These are phyloP conservation scores for Girardia tigrina DNA, from an alignment of 2,888 invertebrate species.

Conservation along the genomic window DNA sequence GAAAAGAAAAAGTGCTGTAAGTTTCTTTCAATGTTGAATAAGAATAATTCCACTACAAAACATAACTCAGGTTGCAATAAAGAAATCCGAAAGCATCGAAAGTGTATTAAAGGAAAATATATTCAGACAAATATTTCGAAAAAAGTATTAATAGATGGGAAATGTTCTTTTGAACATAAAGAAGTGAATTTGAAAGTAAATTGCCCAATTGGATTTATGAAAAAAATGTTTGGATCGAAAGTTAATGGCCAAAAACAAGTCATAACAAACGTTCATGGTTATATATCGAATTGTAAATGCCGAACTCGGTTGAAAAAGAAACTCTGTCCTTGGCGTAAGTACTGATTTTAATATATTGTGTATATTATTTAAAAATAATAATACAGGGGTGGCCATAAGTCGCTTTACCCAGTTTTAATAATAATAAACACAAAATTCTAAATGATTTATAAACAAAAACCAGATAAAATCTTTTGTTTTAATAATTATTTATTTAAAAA, in stretches of 20 bases:
- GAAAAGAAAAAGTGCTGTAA: constrained; percentile 30
- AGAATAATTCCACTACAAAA: not conserved
- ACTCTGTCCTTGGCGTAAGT: constrained; percentile 32
- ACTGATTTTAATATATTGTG: not conserved
- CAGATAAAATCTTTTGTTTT: too few relatives aligned
- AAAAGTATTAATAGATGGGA: constrained; percentile 16
- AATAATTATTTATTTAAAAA: too few relatives aligned
- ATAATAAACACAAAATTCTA: too few relatives aligned
- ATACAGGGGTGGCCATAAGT: too few relatives aligned
- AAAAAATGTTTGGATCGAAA: constrained; percentile 9
- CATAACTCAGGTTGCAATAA: constrained; percentile 25
- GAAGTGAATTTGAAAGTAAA: not conserved
- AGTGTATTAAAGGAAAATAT: constrained; percentile 21
- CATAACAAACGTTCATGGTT: constrained; percentile 9
- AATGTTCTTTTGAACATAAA: not conserved
- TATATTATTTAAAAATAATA: not conserved
- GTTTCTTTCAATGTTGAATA: not conserved
- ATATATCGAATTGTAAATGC: constrained; percentile 31
- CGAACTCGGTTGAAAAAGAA: not conserved
- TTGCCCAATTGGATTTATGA: constrained; percentile 25
- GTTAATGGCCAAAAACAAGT: not conserved
- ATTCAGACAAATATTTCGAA: not conserved
- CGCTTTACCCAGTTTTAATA: too few relatives aligned
- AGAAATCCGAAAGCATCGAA: not conserved
- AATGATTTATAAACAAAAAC: too few relatives aligned